Evolutionary conservation across 1,140 invertebrate genomes (phyloP), one percentile per base, ranked within the genome.

Genomic region (Zaprionus ornatus): DNA sequence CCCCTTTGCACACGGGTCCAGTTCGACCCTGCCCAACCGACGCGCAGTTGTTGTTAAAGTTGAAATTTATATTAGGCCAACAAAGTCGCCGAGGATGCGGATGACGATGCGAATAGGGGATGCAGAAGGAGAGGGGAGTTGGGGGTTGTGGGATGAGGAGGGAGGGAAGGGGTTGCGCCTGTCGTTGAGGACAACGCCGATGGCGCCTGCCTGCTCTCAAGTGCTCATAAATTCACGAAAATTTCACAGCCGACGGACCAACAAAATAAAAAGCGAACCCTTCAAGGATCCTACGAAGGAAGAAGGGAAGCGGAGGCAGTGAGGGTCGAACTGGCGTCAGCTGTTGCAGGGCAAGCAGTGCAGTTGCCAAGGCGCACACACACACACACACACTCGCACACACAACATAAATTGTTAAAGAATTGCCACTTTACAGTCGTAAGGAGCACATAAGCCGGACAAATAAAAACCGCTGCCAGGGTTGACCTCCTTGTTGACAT

Each of bases 211-310:
- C 83, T 87, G 83, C 84, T 87, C 80, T 87, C 80, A 88, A 87
- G 83, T 87, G 84, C 84, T 88, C 83, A 87, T 87, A 87, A 87
- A 87, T 87, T 87, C 74, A 87, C 84, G 83, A 88, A 87, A 87
- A 84, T 87, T 88, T 87, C 84, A 87, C 84, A 88, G 83, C 83
- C 84, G 80, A 74, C 84, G 77, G 80, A 88, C 84, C 73, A 56
- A 72, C 62, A 50, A 85, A 74, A 79, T 59, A 75, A 78, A 86
- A 86, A 82, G 69, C 72, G 62, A 74, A 76, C 74, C 74, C 76
- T 67, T 70, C 54, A 63, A 66, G 52, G 42, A 42, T 23, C 19
- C 54, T 29, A n/a, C 13, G 10, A 13, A 35, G 25, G 56, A 9
- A 27, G 19, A n/a, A 35, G 21, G 27, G 37, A 19, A 19, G 25